Base-by-base conservation (phyloP, 1,140 invertebrate species). In the Heliconius melpomene region DNA sequence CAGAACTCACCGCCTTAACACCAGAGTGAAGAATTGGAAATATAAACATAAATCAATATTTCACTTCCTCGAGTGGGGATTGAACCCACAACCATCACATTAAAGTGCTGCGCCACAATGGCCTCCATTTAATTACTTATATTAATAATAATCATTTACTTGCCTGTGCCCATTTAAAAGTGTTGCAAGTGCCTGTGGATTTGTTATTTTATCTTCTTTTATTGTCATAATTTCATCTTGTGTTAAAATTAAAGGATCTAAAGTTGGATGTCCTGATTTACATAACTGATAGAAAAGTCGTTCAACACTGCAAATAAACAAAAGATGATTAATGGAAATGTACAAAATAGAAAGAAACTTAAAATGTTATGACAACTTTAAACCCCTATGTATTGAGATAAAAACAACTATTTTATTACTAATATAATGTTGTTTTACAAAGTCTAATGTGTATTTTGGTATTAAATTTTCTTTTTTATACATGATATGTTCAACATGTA, bases 81-180 rank as follows among this genome's bases (percentile, higher is more conserved):
- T 36, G 32, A 36, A 36, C 32, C 32, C 32, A 36, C 32, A 36
- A 36, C 32, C 32, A 36, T 36, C 7, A 6, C 32, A 36, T 36
- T 36, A 7, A 6, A 36, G 32, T 36, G 32, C 6, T 36, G 32
- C 6, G 6, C 32, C 32, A 36, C 32, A 66, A 66, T 5, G 1
- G 26, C 23, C 11, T 16, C 13, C 26, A 66, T 29, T 29, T 66
- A 23, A 23, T 66, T 26, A 11, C 9, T 57, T 26, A 23, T 74
- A 79, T 8, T 36, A 71, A 38, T 36, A 57, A 57, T n/a, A n/a
- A 20, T n/a, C 20, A 11, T n/a, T 2, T 38, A 91, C 94, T 94
- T 96, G 98, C 97, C 97, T 98, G 94, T 98, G 98, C 82, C 97
- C 97, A 95, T 98, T 97, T 78, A 98, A 96, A 83, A 98, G 95